phyloP scores from a whole-genome alignment of 2,113 vertebrate species.

The Hylia prasina region DNA sequence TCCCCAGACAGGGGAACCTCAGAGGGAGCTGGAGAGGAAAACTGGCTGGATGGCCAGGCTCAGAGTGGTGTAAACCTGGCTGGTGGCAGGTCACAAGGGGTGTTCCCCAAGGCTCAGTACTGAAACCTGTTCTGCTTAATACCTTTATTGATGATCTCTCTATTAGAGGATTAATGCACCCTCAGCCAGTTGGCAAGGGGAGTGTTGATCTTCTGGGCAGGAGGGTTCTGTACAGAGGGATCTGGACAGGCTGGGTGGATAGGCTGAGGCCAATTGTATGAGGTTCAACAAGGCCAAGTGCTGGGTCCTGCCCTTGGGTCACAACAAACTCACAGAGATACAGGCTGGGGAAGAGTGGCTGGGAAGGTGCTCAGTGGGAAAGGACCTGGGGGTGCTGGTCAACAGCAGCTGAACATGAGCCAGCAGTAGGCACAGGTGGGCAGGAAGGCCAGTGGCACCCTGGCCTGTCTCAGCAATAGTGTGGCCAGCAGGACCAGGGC shows the following conservation, averaged over 20 bases:
- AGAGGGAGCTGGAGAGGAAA: neutral
- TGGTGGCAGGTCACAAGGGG: neutral
- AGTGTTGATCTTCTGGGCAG: neutral
- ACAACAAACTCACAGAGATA: neutral
- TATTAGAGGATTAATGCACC: neutral
- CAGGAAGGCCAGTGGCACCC: neutral
- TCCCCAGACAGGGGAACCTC: fast-evolving
- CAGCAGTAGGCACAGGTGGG: neutral
- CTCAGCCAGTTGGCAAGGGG: neutral
- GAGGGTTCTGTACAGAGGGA: neutral
- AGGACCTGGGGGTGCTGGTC: neutral
- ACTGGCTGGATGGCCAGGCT: neutral
- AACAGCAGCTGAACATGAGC: neutral
- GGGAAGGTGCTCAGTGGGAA: neutral
- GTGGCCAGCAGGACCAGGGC: neutral
- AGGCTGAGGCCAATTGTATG: fast-evolving
- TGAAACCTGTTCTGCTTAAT: neutral
- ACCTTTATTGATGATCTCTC: neutral
- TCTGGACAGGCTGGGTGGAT: neutral
- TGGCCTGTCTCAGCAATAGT: neutral
- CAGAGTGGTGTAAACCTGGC: neutral
- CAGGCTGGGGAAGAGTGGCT: neutral
- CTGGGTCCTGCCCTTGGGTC: neutral
- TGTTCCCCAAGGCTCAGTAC: neutral
- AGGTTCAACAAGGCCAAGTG: neutral